Evolutionary conservation across 2,888 invertebrate genomes (phyloP).

Genomic region (Brassicogethes aeneus): DNA sequence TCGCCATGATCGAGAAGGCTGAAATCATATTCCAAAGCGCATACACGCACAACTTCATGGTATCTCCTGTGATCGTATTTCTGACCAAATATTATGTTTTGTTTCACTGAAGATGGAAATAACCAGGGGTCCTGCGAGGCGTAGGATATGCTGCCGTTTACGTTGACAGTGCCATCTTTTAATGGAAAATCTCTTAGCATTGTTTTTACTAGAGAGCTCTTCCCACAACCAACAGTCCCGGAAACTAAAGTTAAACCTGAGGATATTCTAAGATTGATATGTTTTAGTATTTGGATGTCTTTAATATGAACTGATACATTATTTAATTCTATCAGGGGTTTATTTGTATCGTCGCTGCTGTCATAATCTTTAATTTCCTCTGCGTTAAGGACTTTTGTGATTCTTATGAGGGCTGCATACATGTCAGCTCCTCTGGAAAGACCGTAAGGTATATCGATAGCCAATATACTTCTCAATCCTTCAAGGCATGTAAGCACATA

Average conservation of each 20-base stretch:
- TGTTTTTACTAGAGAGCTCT: constrained; percentile 40
- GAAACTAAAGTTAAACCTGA: constrained; percentile 45
- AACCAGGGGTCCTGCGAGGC: constrained; percentile 55
- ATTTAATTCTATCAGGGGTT: constrained; percentile 7
- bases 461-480: not conserved
- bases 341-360: not conserved
- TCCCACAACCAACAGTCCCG: constrained; percentile 57
- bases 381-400: constrained; percentile 10
- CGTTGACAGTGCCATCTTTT: constrained; percentile 31
- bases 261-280: constrained; percentile 38
- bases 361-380: constrained; percentile 6
- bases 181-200: constrained; percentile 36
- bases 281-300: constrained; percentile 32
- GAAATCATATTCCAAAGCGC: constrained; percentile 58
- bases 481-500: constrained; percentile 14
- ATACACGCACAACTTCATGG: constrained; percentile 50
- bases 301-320: constrained; percentile 14
- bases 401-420: constrained; percentile 10
- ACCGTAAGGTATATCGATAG: constrained; percentile 9
- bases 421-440: constrained; percentile 11
- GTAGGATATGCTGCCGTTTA: constrained; percentile 45
- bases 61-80: constrained; percentile 47
- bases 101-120: constrained; percentile 50
- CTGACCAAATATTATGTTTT: constrained; percentile 69
- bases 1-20: constrained; percentile 64